A percentile compares a stretch with the other conserved stretches of the same genome.
These are phyloP conservation scores for Bellardia pandia DNA, from an alignment of 2,888 invertebrate species.

Conservation along the genomic window DNA sequence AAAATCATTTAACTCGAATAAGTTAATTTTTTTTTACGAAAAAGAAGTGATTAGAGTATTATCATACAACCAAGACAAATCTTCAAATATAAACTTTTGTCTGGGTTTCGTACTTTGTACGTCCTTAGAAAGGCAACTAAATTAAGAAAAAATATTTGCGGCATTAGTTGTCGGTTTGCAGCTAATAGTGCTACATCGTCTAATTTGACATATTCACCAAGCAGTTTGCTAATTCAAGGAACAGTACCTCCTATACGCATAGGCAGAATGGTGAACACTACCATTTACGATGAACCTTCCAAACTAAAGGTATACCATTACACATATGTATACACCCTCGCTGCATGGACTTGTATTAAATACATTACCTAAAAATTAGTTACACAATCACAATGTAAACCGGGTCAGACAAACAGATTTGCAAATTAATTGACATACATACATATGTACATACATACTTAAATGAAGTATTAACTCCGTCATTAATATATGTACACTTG, in stretches of 20 bases:
- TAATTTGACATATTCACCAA: conserved; percentile 21
- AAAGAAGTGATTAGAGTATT: conserved; percentile 22
- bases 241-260: conserved; percentile 24
- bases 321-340: neutral
- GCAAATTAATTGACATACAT: neutral
- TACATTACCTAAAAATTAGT: conserved; percentile 24
- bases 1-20: neutral
- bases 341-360: neutral
- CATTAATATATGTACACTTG: neutral
- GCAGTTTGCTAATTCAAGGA: conserved; percentile 50
- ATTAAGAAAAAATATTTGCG: conserved; percentile 14
- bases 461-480: neutral
- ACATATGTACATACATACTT: too few relatives aligned
- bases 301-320: conserved; percentile 79
- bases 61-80: neutral
- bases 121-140: conserved; percentile 58
- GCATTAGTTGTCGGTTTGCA: conserved; percentile 15
- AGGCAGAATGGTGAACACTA: conserved; percentile 81
- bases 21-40: neutral
- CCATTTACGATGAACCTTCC: conserved; percentile 81
- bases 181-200: neutral
- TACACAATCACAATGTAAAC: conserved; percentile 45
- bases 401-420: neutral
- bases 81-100: conserved; percentile 42
- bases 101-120: conserved; percentile 30